These are phyloP conservation scores for Mirza zaza DNA, from an alignment of 2,113 vertebrate species.

Conservation along the genomic window DNA sequence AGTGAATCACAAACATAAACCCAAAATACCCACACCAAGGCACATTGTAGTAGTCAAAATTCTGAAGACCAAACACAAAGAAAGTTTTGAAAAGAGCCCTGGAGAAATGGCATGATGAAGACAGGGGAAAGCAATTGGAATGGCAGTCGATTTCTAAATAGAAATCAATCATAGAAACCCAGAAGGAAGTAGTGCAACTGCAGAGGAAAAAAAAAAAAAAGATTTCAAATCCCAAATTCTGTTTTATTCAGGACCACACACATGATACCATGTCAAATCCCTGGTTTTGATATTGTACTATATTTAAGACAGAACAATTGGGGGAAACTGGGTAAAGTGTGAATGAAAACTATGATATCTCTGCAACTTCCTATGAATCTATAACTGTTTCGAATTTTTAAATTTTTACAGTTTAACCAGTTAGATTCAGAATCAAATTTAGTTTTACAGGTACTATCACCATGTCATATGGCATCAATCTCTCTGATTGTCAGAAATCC, in stretches of 20 bases:
- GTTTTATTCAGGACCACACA: background rate
- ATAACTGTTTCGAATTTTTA: background rate
- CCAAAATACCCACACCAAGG: background rate
- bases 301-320: background rate
- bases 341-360: background rate
- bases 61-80: background rate
- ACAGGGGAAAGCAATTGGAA: background rate
- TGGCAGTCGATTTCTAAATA: background rate
- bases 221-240: background rate
- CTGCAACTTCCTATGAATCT: background rate
- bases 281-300: background rate
- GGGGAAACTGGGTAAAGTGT: fast-evolving
- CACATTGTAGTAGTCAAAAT: background rate
- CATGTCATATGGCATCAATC: background rate
- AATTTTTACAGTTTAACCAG: background rate
- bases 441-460: background rate
- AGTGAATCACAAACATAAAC: background rate
- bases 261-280: background rate
- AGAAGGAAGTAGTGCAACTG: background rate
- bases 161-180: background rate
- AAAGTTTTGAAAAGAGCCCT: background rate
- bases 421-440: background rate
- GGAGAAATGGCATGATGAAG: background rate
- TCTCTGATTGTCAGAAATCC: background rate
- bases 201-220: background rate